Percentiles rank a stretch among this genome's conserved stretches.
phyloP scores from a whole-genome alignment of 2,113 vertebrate species.

The Cercocebus atys region DNA sequence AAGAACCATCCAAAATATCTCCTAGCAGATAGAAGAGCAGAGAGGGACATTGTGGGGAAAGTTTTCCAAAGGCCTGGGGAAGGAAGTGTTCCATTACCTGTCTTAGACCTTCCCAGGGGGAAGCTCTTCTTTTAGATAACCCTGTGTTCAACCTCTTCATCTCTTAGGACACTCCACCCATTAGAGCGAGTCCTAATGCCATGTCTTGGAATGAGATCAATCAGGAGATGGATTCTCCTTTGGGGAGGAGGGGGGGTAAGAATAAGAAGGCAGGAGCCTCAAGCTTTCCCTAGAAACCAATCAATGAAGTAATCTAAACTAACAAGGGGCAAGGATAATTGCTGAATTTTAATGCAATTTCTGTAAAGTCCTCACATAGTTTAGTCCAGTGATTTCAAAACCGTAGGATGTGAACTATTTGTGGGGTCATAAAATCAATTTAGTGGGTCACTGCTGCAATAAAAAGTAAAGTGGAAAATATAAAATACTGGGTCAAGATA shows the following conservation, averaged over 20 bases:
- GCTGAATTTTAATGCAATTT: slow-evolving; percentile 26
- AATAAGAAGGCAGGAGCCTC: not conserved
- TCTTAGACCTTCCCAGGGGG: not conserved
- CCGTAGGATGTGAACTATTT: not conserved
- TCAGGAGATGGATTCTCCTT: not conserved
- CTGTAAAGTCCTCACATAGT: not conserved
- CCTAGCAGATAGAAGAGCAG: not conserved
- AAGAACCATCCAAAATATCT: not conserved
- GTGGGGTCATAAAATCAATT: slow-evolving; percentile 26
- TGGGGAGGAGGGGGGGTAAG: not conserved
- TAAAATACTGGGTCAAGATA: not conserved
- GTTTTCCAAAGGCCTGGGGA: not conserved
- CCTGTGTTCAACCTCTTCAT: not conserved
- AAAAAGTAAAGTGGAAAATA: slow-evolving; percentile 48
- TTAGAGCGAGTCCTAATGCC: not conserved
- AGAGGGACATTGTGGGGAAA: not conserved
- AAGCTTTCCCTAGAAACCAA: not conserved
- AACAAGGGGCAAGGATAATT: not conserved
- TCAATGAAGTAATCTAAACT: not conserved
- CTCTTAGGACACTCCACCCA: not conserved
- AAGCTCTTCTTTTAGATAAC: not conserved
- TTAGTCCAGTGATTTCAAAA: slow-evolving; percentile 19
- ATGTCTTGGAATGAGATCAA: not conserved
- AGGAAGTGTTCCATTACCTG: no score
- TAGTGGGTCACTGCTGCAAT: slow-evolving; percentile 43